Percentiles rank a stretch among this genome's conserved stretches.
These are phyloP conservation scores for Pygocentrus nattereri DNA, from an alignment of 2,797 vertebrate species.

Conservation along the genomic window DNA sequence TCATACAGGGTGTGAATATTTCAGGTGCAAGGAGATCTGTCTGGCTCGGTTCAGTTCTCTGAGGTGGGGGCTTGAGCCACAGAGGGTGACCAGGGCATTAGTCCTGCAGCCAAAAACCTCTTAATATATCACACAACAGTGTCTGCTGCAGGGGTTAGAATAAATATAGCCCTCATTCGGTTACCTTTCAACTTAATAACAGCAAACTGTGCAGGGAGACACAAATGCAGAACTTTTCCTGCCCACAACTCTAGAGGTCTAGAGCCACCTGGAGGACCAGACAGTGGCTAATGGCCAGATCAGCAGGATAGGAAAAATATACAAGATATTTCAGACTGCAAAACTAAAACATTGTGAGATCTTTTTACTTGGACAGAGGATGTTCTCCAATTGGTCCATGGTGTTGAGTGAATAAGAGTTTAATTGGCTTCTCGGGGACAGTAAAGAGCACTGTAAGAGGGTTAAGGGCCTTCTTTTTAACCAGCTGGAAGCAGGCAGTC, in stretches of 20 bases:
- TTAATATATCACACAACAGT: constrained; percentile 50
- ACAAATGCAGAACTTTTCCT: background rate
- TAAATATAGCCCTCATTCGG: constrained; percentile 52
- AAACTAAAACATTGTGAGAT: background rate
- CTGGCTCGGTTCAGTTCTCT: constrained; percentile 28
- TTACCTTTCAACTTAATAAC: constrained; percentile 21
- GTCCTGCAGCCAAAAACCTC: constrained; percentile 48
- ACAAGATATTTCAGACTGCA: background rate
- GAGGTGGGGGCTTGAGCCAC: background rate
- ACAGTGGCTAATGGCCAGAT: background rate
- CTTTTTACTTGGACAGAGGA: background rate
- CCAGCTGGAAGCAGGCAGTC: constrained; percentile 19
- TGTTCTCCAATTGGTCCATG: background rate
- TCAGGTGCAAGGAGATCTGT: constrained; percentile 53
- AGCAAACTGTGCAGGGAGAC: background rate
- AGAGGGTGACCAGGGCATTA: constrained; percentile 42
- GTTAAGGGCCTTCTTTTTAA: constrained; percentile 38
- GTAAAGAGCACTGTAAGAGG: constrained; percentile 33
- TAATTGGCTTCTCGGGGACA: constrained; percentile 39
- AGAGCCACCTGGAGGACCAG: background rate
- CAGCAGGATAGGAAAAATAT: background rate
- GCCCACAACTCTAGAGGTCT: background rate
- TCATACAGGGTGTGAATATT: constrained; percentile 70
- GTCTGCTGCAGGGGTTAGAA: constrained; percentile 15
- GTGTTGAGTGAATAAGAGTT: constrained; percentile 40